Base-by-base conservation (phyloP, 1,140 invertebrate genomes). In the Marisa cornuarietis region DNA sequence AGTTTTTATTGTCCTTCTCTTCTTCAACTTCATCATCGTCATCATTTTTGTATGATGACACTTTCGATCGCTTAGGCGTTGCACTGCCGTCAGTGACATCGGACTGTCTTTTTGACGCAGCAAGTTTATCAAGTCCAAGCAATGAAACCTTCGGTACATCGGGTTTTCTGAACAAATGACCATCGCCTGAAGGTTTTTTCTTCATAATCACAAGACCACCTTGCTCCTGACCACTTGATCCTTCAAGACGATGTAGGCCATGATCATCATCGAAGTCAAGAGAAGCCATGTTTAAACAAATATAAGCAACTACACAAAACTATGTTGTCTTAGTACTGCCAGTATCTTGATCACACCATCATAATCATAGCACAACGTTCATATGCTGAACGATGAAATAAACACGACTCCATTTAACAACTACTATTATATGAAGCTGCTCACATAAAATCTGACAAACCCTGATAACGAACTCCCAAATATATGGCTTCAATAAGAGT, bases 181-280 rank as follows among this genome's bases (percentile, higher is more conserved):
- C 92, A 0, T 92, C 92, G 76, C 86, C 79, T 49, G 83, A 81
- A 18, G 83, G 77, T 26, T 84, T 85, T 76, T 91, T 91, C 88
- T 97, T 97, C 90, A 95, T 95, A 31, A 97, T 94, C 76, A 97
- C 93, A 66, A 98, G 92, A 61, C 97, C 96, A 24, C 96, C 96
- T 82, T 92, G 91, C 88, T 95, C 93, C 79, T 93, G 92, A 7
- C 92, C 92, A n/a, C 93, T 92, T n/a, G 92, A 93, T 14, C 96
- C 97, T 90, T 96, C 96, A 83, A 98, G 92, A 79, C 95, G 94
- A 92, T 97, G 95, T 76, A 97, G 77, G 42, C 85, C 83, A 16
- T 82, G 81, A 71, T 88, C 86, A 42, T 88, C 83, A 77, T 87
- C 85, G 68, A 84, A 84, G 10, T 83, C 83, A 68, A 88, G 54